These are phyloP conservation scores for Beroe forskalii DNA, from an alignment of 37 sponge, comb jelly and placozoan genomes.

Conservation along the genomic window DNA sequence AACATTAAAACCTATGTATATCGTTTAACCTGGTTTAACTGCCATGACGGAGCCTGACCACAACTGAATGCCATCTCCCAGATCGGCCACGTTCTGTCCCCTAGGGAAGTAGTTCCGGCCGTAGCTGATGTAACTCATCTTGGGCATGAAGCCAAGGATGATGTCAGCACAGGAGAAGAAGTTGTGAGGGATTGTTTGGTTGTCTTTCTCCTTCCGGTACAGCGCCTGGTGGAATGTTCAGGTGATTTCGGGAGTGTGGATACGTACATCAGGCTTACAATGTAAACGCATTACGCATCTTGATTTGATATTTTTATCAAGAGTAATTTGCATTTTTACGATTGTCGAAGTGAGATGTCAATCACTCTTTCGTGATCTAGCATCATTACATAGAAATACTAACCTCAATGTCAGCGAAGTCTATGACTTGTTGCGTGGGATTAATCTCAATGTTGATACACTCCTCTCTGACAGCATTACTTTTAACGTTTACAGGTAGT, in stretches of 20 bases:
- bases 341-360: too few species aligned
- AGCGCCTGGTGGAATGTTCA: too few species aligned
- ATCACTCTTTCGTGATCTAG: too few species aligned
- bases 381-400: too few species aligned
- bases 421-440: neutral
- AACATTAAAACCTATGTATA: too few species aligned
- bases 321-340: too few species aligned
- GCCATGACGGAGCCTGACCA: slow-evolving; percentile 60
- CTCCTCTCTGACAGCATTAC: neutral
- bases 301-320: too few species aligned
- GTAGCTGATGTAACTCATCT: slow-evolving; percentile 44
- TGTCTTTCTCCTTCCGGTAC: slow-evolving; percentile 15
- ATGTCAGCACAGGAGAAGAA: slow-evolving; percentile 29
- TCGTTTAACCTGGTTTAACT: slow-evolving; percentile 43
- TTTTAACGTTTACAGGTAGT: slow-evolving; percentile 5
- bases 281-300: too few species aligned
- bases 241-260: too few species aligned
- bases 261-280: too few species aligned
- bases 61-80: slow-evolving; percentile 46
- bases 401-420: slow-evolving; percentile 37
- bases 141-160: slow-evolving; percentile 59
- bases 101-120: slow-evolving; percentile 48
- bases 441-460: slow-evolving; percentile 1
- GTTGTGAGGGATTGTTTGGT: slow-evolving; percentile 6
- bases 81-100: neutral